Conservation (phyloP, 2,888 invertebrate species). For the Petrolisthes manimaculis region DNA sequence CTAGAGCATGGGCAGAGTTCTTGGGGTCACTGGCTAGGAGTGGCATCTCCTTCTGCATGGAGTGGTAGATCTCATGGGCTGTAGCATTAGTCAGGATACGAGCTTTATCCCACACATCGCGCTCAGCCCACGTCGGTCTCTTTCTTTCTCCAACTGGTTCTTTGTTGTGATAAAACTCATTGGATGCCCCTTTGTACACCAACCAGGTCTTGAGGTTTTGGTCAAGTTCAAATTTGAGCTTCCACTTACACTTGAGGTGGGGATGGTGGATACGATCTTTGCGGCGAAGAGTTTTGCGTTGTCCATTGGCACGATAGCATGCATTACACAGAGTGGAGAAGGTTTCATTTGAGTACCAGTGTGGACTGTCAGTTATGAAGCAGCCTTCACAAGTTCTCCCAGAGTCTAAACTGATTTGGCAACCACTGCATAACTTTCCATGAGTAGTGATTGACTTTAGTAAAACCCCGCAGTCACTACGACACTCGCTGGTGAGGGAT, state of each 20-base stretch:
- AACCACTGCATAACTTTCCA: conserved; percentile 26
- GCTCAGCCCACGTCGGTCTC: conserved; percentile 25
- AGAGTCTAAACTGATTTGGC: conserved; percentile 26
- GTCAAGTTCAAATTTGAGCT: conserved; percentile 32
- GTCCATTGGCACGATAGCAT: conserved; percentile 32
- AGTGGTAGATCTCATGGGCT: conserved; percentile 29
- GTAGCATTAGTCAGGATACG: conserved; percentile 26
- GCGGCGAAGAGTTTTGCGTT: conserved; percentile 20
- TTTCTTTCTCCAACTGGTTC: conserved; percentile 29
- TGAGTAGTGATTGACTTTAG: conserved; percentile 27
- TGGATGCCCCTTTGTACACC: conserved; percentile 21
- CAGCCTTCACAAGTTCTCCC: conserved; percentile 34
- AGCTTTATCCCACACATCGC: conserved; percentile 31
- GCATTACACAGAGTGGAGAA: conserved; percentile 29
- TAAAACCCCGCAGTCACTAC: conserved; percentile 18
- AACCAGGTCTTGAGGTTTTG: conserved; percentile 28
- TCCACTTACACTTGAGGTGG: conserved; percentile 33
- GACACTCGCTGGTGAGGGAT: conserved; percentile 25
- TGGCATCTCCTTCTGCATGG: conserved; percentile 31
- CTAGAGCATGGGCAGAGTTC: conserved; percentile 21
- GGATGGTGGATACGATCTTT: conserved; percentile 33
- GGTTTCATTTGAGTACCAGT: conserved; percentile 27
- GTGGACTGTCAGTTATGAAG: conserved; percentile 34
- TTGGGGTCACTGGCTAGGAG: conserved; percentile 14
- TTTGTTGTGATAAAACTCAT: conserved; percentile 28